Base-by-base conservation (phyloP, 1,140 invertebrate species). In the Cardiocondyla obscurior region DNA sequence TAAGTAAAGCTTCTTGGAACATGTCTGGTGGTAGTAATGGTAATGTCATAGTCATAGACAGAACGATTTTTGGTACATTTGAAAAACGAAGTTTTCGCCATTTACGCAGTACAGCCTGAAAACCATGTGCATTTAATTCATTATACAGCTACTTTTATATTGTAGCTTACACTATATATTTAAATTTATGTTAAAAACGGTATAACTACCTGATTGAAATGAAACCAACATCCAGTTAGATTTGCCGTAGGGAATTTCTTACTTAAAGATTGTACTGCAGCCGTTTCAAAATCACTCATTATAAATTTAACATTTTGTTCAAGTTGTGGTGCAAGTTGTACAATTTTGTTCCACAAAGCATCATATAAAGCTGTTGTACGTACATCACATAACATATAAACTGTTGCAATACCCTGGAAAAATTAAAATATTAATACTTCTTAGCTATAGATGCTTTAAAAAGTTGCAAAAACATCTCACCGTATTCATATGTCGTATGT, bases 401-500 rank as follows among this genome's bases (percentile, higher is more conserved):
- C 25, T 33, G 69, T 55, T 72, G 51, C 69, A 39, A 53, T 72
- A 3, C 69, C 33, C 49, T 72, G 33, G 8, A 72, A 44, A 44
- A 4, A 44, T 1, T n/a, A 16, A 44, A 0, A 16, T 44, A 44
- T 44, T 4, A 44, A 3, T 44, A 16, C 14, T 3, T 3, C 16
- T 44, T 16, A 44, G 4, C n/a, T n/a, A n/a, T n/a, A n/a, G n/a
- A n/a, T n/a, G n/a, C n/a, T n/a, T n/a, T n/a, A n/a, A n/a, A n/a
- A n/a, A n/a, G n/a, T n/a, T n/a, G n/a, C n/a, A 42, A 36, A 72
- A n/a, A 72, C 42, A 55, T 72, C 51, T 72, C 55, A 72, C 69
- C 3, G 33, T 72, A 72, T 72, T 7, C 69, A 57, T 72, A 2
- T 72, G 42, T 55, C 49, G 33, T 55, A 42, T 72, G 28, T 72